Conservation (phyloP, 1,140 invertebrate genomes). For the Drosophila parabipectinata region DNA sequence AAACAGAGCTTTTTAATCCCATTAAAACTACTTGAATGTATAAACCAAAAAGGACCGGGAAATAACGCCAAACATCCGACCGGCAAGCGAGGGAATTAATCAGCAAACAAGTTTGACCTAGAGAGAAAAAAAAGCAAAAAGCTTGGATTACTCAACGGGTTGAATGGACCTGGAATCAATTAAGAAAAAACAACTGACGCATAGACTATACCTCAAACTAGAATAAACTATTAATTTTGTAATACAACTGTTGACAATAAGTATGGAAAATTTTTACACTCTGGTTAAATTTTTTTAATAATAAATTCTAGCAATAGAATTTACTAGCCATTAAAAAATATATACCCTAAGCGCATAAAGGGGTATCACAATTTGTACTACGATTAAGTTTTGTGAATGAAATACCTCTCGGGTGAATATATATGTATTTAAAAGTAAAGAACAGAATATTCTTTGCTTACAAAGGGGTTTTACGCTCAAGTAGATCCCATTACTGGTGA, state of each 20-base stretch:
- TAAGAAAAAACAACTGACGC: conserved; percentile 23
- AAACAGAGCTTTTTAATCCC: conserved; percentile 15
- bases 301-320: too few species aligned
- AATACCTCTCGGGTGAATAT: conserved; percentile 14
- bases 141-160: conserved; percentile 32
- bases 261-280: too few species aligned
- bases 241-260: neutral
- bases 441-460: conserved; percentile 2
- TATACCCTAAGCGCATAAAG: neutral
- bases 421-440: neutral
- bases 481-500: conserved; percentile 15
- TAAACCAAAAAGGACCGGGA: conserved; percentile 23
- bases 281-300: too few species aligned
- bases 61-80: conserved; percentile 33
- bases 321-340: neutral
- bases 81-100: conserved; percentile 24
- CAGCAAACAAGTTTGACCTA: conserved; percentile 33
- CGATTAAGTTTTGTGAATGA: conserved; percentile 33
- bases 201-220: conserved; percentile 28
- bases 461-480: conserved; percentile 6
- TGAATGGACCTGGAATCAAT: conserved; percentile 26
- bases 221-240: neutral
- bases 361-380: conserved; percentile 17
- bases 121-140: conserved; percentile 9
- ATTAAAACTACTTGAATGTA: neutral